phyloP scores from a whole-genome alignment of 2,888 invertebrate genomes.

The Synergus gifuensis region DNA sequence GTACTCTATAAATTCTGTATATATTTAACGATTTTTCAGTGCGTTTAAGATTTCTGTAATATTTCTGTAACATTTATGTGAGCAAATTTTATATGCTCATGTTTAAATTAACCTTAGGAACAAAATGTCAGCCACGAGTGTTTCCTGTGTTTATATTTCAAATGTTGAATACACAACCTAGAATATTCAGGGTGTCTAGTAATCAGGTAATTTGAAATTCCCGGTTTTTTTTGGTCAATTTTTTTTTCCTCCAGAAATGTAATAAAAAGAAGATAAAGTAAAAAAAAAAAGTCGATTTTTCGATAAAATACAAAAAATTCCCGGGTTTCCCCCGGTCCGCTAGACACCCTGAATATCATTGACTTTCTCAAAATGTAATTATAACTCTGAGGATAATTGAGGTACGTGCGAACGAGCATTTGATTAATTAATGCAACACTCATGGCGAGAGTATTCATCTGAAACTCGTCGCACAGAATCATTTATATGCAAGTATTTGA shows the following conservation, averaged over 20 bases:
- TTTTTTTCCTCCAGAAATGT: too few relatives aligned
- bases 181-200: too few relatives aligned
- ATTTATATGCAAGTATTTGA: conserved; percentile 18
- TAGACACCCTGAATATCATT: not conserved
- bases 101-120: not conserved
- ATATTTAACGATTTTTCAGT: not conserved
- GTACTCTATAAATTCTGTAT: not conserved
- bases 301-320: not conserved
- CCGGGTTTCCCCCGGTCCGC: too few relatives aligned
- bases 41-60: not conserved
- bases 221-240: too few relatives aligned
- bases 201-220: too few relatives aligned
- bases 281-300: too few relatives aligned
- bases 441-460: not conserved
- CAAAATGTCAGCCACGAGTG: not conserved
- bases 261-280: too few relatives aligned
- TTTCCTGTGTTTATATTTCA: not conserved
- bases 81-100: too few relatives aligned
- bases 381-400: not conserved
- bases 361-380: not conserved
- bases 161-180: not conserved
- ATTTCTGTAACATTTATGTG: too few relatives aligned
- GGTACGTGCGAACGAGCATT: not conserved
- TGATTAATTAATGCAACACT: conserved; percentile 10
- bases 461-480: not conserved